Evolutionary conservation across 2,113 vertebrate genomes (phyloP).

Genomic region (Plectropomus leopardus): DNA sequence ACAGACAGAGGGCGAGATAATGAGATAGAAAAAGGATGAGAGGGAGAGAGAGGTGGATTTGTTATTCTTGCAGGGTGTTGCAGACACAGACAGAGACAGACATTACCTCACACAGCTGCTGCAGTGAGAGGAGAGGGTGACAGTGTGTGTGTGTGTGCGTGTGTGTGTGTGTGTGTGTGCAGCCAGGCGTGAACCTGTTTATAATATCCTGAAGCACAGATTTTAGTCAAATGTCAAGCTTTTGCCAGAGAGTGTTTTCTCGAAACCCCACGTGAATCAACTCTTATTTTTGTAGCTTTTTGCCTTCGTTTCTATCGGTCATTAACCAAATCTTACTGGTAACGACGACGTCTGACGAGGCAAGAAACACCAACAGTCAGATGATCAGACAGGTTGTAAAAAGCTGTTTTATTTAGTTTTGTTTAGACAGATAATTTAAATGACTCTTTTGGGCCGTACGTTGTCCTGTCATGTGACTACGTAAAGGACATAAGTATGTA

Average conservation of each 20-base stretch:
- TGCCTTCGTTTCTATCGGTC: background rate
- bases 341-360: too few species aligned
- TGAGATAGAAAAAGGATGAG: conserved; percentile 67
- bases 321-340: background rate
- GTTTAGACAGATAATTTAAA: background rate
- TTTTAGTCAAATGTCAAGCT: conserved; percentile 62
- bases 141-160: conserved; percentile 42
- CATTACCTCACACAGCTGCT: conserved; percentile 78
- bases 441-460: background rate
- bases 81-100: conserved; percentile 74
- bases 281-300: background rate
- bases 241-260: conserved; percentile 19
- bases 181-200: conserved; percentile 53
- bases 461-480: too few species aligned
- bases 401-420: background rate
- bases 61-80: conserved; percentile 75
- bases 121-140: conserved; percentile 63
- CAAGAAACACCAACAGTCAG: background rate
- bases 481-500: too few species aligned
- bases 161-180: conserved; percentile 28
- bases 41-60: conserved; percentile 65
- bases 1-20: conserved; percentile 65
- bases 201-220: conserved; percentile 62
- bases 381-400: too few species aligned
- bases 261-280: background rate